Base-by-base conservation (phyloP, 2,888 invertebrate species). In the Clostera curtula region DNA sequence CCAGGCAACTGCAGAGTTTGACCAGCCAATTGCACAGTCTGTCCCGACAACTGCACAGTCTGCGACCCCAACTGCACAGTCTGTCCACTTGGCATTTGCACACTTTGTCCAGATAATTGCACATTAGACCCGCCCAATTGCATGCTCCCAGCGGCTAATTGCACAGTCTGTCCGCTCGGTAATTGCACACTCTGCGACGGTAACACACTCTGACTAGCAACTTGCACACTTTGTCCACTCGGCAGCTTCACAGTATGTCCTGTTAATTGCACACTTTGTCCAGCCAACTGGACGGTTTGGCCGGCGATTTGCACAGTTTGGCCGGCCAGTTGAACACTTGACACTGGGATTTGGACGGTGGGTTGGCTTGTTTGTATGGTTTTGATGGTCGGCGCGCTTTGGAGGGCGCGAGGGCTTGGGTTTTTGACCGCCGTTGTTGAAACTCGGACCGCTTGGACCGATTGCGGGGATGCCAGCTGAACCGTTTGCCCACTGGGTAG, bases 221-320 rank as follows among this genome's bases (percentile, higher is more conserved):
- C 61, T 49, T 65, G 80, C 10, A 75, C 77, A 52, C 64, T 77
- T 37, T 71, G 76, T 14, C 71, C 76, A 24, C 82, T 80, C 25
- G 73, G 76, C 8, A 79, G 39, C 36, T 80, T 76, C 2, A 79
- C 86, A 1, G 86, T 86, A 26, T 87, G 73, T 1, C 69, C 85
- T 7, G 65, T 79, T 6, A 80, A 36, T 25, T 80, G 80, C 2
- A 82, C 71, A 16, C 72, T 79, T 31, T 71, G 77, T 12, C 76
- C 73, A 6, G 71, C 67, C 19, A 79, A 29, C 30, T 79, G 77
- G 0, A 79, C 74, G 0, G 74, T 77, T 41, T 82, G 82, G 15
- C 70, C 79, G 18, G 45, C 75, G 7, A 76, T 68, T 47, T 68
- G 79, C 13, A 72, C 74, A 7, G 65, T 75, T 35, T 69, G 74